Evolutionary conservation across 1,140 invertebrate species (phyloP), one percentile per base, ranked within the genome.

Genomic region (Ceratosolen fusciceps): DNA sequence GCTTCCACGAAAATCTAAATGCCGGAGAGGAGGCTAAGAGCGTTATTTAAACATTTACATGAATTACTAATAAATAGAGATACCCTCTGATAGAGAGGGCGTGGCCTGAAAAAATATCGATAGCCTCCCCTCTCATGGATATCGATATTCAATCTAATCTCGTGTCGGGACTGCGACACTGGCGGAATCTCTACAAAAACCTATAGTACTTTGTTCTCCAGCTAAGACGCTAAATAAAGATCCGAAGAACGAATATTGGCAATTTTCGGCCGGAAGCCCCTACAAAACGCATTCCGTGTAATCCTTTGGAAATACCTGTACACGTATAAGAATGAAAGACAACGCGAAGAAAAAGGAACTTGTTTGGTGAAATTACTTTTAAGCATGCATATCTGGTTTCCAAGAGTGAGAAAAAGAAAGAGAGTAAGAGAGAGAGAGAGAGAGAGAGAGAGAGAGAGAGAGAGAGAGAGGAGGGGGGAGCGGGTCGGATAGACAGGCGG

Each of bases 241-340:
- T 81, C 83, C 80, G 82, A 82, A 82, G 56, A 26, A 29, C 84
- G 86, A 86, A 87, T 86, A 87, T 87, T 87, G 85, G 82, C 85
- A 87, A 87, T 87, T 86, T 85, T 85, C 81, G 79, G 80, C 73
- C 84, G 85, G 84, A 86, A 85, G 84, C 83, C 83, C 80, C 68
- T 82, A 83, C 12, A 31, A 65, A 86, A 83, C 81, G 83, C 76
- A 65, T 82, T 76, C 79, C 81, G 80, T 84, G 73, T 82, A 84
- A 82, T 85, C 81, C 80, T 80, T 80, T 74, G 74, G 43, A 58
- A 58, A 24, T 58, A 19, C 37, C 3, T 49, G 7, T 71, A 34
- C 26, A 37, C 12, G 26, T 34, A 12, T 56, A 37, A 12, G 74
- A 29, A 58, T 19, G 58, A 68, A 81, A 21, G 47, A 73, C n/a